These are phyloP conservation scores for Neoniphon sammara DNA, from an alignment of 2,797 vertebrate genomes.

Conservation along the genomic window DNA sequence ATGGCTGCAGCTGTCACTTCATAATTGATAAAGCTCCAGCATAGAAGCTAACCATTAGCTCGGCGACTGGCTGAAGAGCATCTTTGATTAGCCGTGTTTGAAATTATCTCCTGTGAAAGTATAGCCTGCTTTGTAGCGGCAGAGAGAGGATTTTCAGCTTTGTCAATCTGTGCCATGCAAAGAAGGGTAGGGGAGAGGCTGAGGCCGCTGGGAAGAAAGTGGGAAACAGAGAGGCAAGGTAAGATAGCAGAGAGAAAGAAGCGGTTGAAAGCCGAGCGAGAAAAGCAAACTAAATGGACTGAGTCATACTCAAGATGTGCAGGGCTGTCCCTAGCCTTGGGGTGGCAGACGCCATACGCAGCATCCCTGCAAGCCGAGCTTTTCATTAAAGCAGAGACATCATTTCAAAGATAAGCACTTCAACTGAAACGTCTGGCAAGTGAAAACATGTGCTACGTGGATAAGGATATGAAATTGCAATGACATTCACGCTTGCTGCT, in stretches of 20 bases:
- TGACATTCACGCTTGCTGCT: too few relatives aligned
- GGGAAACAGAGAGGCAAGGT: background rate
- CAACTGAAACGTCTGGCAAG: too few relatives aligned
- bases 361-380: background rate
- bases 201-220: constrained; percentile 11
- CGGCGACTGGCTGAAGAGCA: too few relatives aligned
- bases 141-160: too few relatives aligned
- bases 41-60: too few relatives aligned
- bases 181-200: background rate
- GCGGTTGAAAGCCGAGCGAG: background rate
- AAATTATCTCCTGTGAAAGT: too few relatives aligned
- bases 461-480: too few relatives aligned
- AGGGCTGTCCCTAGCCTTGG: background rate
- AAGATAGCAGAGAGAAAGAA: constrained; percentile 5
- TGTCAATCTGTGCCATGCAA: background rate
- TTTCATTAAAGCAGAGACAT: background rate
- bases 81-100: too few relatives aligned
- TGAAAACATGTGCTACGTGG: too few relatives aligned
- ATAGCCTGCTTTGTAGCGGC: too few relatives aligned
- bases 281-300: background rate
- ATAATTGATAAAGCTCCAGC: too few relatives aligned
- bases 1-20: too few relatives aligned
- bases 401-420: constrained; percentile 1
- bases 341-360: background rate
- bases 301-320: background rate